These are phyloP conservation scores for Drosophila subsilvestris DNA, from an alignment of 2,888 invertebrate species.

Conservation along the genomic window DNA sequence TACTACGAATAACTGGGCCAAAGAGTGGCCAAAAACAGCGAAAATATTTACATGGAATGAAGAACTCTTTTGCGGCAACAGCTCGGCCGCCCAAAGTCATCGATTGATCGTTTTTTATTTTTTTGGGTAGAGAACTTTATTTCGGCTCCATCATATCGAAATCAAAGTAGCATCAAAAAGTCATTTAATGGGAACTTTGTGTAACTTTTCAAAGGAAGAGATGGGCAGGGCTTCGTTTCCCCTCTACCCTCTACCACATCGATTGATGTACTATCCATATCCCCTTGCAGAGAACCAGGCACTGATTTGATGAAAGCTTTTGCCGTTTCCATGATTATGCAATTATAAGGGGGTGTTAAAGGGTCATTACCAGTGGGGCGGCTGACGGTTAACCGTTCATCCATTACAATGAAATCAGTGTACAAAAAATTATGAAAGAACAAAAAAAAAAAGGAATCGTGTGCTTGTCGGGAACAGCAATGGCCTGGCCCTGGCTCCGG, in stretches of 20 bases:
- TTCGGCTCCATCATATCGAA: slow-evolving; percentile 64
- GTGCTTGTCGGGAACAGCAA: slow-evolving; percentile 42
- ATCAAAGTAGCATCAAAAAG: slow-evolving; percentile 74
- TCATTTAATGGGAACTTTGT: slow-evolving; percentile 48
- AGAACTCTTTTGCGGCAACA: background rate
- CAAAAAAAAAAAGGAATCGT: slow-evolving; percentile 15
- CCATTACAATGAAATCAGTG: slow-evolving; percentile 15
- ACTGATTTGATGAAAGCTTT: background rate
- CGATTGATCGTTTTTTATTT: slow-evolving; percentile 15
- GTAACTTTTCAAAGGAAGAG: too few relatives aligned
- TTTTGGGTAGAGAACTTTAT: slow-evolving; percentile 31
- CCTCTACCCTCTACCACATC: too few relatives aligned
- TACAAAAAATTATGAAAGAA: slow-evolving; percentile 18
- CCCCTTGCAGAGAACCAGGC: too few relatives aligned
- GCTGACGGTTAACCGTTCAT: background rate
- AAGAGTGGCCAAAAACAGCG: slow-evolving; percentile 9
- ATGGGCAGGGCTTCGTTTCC: too few relatives aligned
- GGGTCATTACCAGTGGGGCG: slow-evolving; percentile 21
- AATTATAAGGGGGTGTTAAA: slow-evolving; percentile 45
- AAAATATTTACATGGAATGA: background rate
- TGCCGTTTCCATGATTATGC: slow-evolving; percentile 39
- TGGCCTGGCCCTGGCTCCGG: slow-evolving; percentile 6
- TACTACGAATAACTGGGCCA: slow-evolving; percentile 20
- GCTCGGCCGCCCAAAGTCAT: background rate
- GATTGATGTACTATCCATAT: too few relatives aligned